These are phyloP conservation scores for Tauraco erythrolophus DNA, from an alignment of 2,113 vertebrate species.

Conservation along the genomic window DNA sequence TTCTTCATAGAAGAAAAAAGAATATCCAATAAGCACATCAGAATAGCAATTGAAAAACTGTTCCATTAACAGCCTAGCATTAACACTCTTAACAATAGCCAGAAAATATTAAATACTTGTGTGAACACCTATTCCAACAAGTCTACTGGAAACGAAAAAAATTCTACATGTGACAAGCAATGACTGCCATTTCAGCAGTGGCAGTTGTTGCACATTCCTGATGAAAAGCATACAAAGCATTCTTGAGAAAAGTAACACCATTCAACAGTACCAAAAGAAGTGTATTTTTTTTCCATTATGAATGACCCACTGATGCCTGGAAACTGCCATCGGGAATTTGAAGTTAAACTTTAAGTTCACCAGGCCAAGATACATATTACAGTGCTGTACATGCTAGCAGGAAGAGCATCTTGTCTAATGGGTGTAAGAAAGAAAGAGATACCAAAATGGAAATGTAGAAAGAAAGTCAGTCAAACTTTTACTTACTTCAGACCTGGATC, in stretches of 20 bases:
- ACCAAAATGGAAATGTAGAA: neutral
- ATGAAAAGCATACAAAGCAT: neutral
- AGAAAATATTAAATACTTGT: neutral
- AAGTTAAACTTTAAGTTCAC: neutral
- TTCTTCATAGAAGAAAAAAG: constrained; percentile 65
- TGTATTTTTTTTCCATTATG: neutral
- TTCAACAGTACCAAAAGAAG: neutral
- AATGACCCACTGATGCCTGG: neutral
- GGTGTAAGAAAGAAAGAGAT: neutral
- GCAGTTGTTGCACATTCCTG: neutral
- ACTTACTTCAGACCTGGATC: constrained; percentile 92
- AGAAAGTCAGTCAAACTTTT: neutral
- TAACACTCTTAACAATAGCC: neutral
- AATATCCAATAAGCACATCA: neutral
- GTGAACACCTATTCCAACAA: neutral
- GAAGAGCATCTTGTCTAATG: neutral
- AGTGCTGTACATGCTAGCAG: neutral
- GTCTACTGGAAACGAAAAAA: neutral
- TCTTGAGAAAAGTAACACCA: neutral
- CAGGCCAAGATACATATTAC: neutral
- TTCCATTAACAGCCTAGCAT: neutral
- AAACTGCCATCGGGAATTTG: neutral
- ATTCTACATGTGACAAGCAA: neutral
- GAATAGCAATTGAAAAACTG: neutral
- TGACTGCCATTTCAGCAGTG: neutral